Evolutionary conservation across 2,888 invertebrate genomes (phyloP).

Genomic region (Prostheceraeus crozeri): DNA sequence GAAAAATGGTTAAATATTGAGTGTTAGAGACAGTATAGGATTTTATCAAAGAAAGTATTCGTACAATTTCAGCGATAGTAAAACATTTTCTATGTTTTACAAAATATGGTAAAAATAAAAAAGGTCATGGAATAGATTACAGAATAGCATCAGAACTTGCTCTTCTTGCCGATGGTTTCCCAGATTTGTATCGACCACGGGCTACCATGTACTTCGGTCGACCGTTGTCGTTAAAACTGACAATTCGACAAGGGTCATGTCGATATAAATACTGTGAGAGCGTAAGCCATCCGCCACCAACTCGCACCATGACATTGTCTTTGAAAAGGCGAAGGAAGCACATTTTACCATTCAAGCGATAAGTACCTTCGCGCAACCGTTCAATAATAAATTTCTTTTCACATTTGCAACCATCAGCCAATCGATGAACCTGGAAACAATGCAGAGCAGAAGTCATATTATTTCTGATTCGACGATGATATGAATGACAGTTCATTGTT

Average conservation of each 20-base stretch:
- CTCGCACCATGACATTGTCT: constrained; percentile 11
- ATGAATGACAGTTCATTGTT: too few species aligned
- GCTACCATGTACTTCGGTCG: neutral
- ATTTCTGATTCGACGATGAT: too few species aligned
- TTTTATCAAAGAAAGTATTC: too few species aligned
- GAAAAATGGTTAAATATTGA: too few species aligned
- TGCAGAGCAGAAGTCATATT: too few species aligned
- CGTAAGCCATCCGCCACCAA: constrained; percentile 23
- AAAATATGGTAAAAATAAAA: too few species aligned
- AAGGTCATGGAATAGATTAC: too few species aligned
- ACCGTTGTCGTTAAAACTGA: neutral
- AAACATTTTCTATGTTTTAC: too few species aligned
- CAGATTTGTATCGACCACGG: neutral
- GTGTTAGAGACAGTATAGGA: too few species aligned
- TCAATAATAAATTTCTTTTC: neutral
- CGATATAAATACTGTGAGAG: constrained; percentile 2
- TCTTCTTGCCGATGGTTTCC: too few species aligned
- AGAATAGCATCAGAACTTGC: too few species aligned
- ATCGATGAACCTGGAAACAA: neutral
- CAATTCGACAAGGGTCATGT: constrained; percentile 1
- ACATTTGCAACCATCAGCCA: neutral
- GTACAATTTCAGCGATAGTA: too few species aligned
- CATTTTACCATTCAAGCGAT: neutral
- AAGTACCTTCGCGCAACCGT: neutral
- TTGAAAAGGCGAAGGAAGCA: constrained; percentile 6